Evolutionary conservation across 2,888 invertebrate genomes (phyloP), one percentile per base, ranked within the genome.

Genomic region (Seira ritae): DNA sequence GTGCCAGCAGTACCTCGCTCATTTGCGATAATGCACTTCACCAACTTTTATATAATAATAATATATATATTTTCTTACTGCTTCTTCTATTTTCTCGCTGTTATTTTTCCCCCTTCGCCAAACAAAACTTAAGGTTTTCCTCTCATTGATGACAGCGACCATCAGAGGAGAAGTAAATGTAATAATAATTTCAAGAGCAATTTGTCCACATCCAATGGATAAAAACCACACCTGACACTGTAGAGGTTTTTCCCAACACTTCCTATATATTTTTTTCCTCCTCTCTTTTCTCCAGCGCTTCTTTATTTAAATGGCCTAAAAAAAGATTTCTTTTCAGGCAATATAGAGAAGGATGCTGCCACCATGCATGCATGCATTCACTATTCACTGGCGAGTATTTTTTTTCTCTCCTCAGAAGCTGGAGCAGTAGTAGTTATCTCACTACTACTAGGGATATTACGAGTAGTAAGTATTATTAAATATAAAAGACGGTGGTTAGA

Each of bases 221-320:
- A 83, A 79, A 83, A 83, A 83, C 83, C 83, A 83, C 83, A 83
- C 83, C 83, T 83, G 83, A 83, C 78, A 83, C 78, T 78, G 74
- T 55, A 50, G 78, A 83, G 74, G 46, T 73, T 82, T 68, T 83
- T 66, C 70, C 55, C 78, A 74, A 70, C 74, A 79, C 74, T 78
- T 83, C 78, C 78, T 79, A 24, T 42, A 23, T 69, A 42, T 19
- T 42, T 69, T 20, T 46, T 22, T 17, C 8, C 62, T 46, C 12
- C 17, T 67, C 73, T 72, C 80, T 66, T 68, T 70, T 75, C 81
- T 77, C 77, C 72, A 72, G 73, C 22, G 70, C 65, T 71, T 78
- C 78, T 66, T 70, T 83, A 62, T 62, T 62, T 62, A 62, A 62
- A 62, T 62, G 62, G 62, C 19, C 19, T 73, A 70, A 74, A 78